These are phyloP conservation scores for Allacma fusca DNA, from an alignment of 2,888 invertebrate genomes.

Conservation along the genomic window DNA sequence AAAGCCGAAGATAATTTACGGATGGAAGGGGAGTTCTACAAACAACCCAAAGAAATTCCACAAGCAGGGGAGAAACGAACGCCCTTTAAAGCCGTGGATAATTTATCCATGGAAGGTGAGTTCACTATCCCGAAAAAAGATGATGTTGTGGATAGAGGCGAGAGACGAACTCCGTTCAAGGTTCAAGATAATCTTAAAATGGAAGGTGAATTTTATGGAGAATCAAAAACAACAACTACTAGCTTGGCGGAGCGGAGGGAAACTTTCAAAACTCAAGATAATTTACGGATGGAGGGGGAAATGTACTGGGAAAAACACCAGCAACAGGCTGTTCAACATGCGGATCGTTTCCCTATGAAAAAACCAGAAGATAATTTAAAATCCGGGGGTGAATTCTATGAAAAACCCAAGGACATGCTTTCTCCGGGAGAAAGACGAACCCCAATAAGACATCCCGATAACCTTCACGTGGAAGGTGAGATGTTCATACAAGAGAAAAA, in stretches of 20 bases:
- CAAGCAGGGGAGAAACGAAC: constrained; percentile 53
- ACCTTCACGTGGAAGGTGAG: constrained; percentile 67
- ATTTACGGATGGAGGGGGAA: constrained; percentile 65
- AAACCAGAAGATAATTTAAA: constrained; percentile 65
- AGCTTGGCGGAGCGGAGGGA: constrained; percentile 1
- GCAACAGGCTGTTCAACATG: constrained; percentile 57
- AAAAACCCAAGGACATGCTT: constrained; percentile 61
- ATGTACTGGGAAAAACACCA: constrained; percentile 61
- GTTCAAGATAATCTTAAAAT: constrained; percentile 68
- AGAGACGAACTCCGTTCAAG: constrained; percentile 63
- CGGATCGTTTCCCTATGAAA: constrained; percentile 65
- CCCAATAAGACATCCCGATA: constrained; percentile 65
- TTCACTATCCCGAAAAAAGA: constrained; percentile 64
- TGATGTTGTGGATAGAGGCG: constrained; percentile 65
- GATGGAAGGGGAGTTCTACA: constrained; percentile 67
- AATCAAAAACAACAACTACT: not conserved
- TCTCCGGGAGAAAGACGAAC: constrained; percentile 27
- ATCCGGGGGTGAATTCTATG: constrained; percentile 65
- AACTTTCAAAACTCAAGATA: constrained; percentile 67
- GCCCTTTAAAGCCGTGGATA: constrained; percentile 66
- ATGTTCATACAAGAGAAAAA: constrained; percentile 55
- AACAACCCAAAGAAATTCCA: constrained; percentile 65
- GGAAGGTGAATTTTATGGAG: constrained; percentile 67
- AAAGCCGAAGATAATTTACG: constrained; percentile 68
- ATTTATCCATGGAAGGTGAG: constrained; percentile 25